Evolutionary conservation across 2,113 vertebrate genomes (phyloP).

Genomic region (Percina caprodes): DNA sequence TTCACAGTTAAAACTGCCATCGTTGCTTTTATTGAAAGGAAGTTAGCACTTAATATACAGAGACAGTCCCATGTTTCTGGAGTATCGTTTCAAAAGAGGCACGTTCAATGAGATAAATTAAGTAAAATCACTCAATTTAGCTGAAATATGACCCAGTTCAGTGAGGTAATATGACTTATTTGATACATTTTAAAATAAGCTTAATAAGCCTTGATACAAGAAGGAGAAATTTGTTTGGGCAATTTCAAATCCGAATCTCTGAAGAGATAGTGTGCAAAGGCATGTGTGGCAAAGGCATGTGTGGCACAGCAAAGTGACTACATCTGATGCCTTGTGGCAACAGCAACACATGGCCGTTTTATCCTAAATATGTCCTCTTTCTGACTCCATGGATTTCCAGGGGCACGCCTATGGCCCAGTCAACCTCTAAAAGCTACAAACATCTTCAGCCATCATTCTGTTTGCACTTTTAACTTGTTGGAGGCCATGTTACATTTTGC

Average conservation of each 20-base stretch:
- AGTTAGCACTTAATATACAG: not conserved
- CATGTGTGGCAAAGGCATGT: not conserved
- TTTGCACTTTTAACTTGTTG: conserved; percentile 27
- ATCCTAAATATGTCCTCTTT: conserved; percentile 24
- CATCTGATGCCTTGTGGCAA: conserved; percentile 32
- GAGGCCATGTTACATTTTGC: conserved; percentile 27
- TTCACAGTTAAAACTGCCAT: not conserved
- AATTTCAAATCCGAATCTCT: not conserved
- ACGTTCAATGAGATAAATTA: not conserved
- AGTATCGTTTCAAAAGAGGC: not conserved
- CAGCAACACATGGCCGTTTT: conserved; percentile 16
- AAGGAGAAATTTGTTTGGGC: not conserved
- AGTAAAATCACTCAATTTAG: not conserved
- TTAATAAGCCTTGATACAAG: not conserved
- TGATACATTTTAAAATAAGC: not conserved
- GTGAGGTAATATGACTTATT: not conserved
- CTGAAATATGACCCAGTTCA: not conserved
- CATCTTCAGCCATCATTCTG: conserved; percentile 6
- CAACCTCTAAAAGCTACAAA: conserved; percentile 23
- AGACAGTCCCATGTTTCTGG: not conserved
- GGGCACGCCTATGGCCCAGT: not conserved
- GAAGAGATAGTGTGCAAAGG: not conserved
- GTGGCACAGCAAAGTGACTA: conserved; percentile 8
- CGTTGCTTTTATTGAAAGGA: not conserved
- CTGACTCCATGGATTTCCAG: conserved; percentile 38